Percentiles rank a stretch among this genome's conserved stretches.
Conservation (phyloP, 1,140 invertebrate genomes). For the Papilio xuthus region DNA sequence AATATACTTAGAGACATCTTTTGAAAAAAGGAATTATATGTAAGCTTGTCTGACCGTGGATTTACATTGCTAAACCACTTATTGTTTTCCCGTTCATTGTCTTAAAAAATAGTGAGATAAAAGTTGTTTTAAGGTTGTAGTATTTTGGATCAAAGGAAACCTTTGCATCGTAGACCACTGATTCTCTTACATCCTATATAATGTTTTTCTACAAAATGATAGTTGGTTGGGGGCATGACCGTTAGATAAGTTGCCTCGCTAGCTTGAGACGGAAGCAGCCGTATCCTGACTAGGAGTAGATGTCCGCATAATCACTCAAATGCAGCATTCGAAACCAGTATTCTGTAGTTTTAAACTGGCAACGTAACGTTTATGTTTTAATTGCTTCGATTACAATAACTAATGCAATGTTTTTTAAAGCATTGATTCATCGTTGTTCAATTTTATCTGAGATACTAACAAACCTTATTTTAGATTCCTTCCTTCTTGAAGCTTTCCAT, state of each 20-base stretch:
- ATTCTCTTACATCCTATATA: conserved; percentile 28
- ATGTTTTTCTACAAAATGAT: conserved; percentile 42
- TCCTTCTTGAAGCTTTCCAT: too few species aligned
- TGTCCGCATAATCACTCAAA: conserved; percentile 63
- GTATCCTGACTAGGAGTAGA: conserved; percentile 61
- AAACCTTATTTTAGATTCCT: neutral
- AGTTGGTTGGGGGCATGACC: conserved; percentile 50
- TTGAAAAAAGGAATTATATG: neutral
- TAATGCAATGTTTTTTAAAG: neutral
- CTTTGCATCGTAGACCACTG: conserved; percentile 25
- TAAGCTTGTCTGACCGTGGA: neutral
- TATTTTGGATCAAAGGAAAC: conserved; percentile 5
- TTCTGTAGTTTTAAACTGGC: conserved; percentile 13
- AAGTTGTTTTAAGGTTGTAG: too few species aligned
- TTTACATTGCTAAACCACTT: neutral
- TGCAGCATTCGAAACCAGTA: conserved; percentile 49
- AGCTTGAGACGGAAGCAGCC: conserved; percentile 65
- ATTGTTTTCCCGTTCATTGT: neutral
- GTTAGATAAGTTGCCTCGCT: conserved; percentile 56
- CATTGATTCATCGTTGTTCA: neutral
- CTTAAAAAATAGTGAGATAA: neutral
- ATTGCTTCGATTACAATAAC: neutral
- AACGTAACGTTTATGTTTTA: neutral
- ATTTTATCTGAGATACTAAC: neutral
- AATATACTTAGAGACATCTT: neutral